phyloP scores from a whole-genome alignment of 2,113 vertebrate genomes.

The Neomonachus schauinslandi region DNA sequence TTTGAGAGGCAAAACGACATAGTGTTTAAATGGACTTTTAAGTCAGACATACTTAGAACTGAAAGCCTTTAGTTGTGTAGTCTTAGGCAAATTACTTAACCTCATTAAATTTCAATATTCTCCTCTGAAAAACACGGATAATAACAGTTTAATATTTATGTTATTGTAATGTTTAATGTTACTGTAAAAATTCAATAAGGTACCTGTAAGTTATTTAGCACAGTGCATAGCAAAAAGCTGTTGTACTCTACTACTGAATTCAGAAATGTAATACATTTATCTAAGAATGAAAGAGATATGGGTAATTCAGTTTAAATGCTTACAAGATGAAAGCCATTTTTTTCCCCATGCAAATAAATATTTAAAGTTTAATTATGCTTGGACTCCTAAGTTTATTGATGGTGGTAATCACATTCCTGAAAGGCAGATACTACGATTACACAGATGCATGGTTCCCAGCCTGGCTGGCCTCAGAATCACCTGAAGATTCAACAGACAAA shows the following conservation, averaged over 20 bases:
- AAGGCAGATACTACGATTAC: not conserved
- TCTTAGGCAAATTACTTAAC: slow-evolving; percentile 23
- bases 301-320: not conserved
- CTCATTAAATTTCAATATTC: slow-evolving; percentile 31
- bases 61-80: not conserved
- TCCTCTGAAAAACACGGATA: not conserved
- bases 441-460: not conserved
- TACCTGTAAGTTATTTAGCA: not conserved
- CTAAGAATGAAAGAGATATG: not conserved
- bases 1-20: not conserved
- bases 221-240: not conserved
- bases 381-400: not conserved
- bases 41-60: slow-evolving; percentile 4
- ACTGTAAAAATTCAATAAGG: slow-evolving; percentile 10
- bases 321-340: not conserved
- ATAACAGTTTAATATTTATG: not conserved
- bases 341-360: slow-evolving; percentile 18
- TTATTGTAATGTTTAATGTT: not conserved
- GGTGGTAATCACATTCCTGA: not conserved
- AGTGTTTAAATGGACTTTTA: not conserved
- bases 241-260: not conserved
- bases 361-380: slow-evolving; percentile 24
- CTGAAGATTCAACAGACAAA: slow-evolving; percentile 2
- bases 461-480: not conserved
- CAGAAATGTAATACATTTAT: not conserved